phyloP scores from a whole-genome alignment of 35 echinoderm and acorn worm genomes.

The Strongylocentrotus purpuratus region DNA sequence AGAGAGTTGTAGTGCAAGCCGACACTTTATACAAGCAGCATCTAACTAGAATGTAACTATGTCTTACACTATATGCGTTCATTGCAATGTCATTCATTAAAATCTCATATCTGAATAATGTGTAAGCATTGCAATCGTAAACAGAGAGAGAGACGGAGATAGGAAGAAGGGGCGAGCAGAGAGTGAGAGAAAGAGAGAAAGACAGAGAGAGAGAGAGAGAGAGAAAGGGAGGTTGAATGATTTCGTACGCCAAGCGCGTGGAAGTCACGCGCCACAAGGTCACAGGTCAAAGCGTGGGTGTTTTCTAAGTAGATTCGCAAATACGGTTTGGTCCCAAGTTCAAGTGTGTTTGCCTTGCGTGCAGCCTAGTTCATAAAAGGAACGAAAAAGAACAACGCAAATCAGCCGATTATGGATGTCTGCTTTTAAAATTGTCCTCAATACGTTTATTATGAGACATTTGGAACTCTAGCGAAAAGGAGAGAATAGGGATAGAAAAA shows the following conservation, averaged over 20 bases:
- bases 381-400: neutral
- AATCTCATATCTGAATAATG: no score
- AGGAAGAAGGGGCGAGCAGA: no score
- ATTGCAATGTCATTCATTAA: no score
- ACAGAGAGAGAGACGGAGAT: no score
- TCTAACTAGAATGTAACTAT: no score
- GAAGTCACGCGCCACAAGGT: neutral
- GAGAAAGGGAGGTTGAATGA: neutral
- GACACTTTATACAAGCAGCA: no score
- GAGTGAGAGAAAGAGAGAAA: no score
- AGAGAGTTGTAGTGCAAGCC: no score
- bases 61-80: no score
- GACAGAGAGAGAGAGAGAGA: neutral
- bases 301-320: neutral
- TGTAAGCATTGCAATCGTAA: no score
- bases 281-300: neutral
- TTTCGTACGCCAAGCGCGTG: conserved; percentile 14
- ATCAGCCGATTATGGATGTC: neutral
- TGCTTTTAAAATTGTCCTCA: neutral
- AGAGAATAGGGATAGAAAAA: neutral
- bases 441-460: neutral
- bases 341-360: neutral
- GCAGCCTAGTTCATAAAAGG: neutral
- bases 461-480: neutral
- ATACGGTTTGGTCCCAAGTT: neutral